Conservation (phyloP, 2,888 invertebrate species). For the Pilophorus perplexus region DNA sequence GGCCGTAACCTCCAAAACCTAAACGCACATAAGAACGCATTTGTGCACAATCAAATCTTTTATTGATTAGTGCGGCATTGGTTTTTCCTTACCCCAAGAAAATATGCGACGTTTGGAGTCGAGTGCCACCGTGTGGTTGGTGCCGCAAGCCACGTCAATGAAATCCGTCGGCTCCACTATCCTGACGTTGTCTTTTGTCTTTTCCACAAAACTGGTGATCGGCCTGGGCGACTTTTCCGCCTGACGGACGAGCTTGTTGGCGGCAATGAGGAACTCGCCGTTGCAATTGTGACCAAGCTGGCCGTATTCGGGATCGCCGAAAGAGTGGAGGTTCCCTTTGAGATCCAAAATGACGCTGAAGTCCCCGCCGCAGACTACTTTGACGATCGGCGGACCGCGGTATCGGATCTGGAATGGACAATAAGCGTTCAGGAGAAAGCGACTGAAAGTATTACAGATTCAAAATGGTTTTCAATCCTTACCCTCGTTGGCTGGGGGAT, state of each 20-base stretch:
- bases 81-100: slow-evolving; percentile 61
- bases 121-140: slow-evolving; percentile 85
- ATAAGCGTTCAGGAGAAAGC: not conserved
- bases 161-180: slow-evolving; percentile 80
- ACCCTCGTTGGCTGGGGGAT: slow-evolving; percentile 56
- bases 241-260: slow-evolving; percentile 81
- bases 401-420: slow-evolving; percentile 51
- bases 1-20: slow-evolving; percentile 94
- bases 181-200: slow-evolving; percentile 76
- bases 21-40: slow-evolving; percentile 59
- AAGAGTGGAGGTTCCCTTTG: slow-evolving; percentile 83
- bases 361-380: slow-evolving; percentile 87
- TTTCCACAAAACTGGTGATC: slow-evolving; percentile 82
- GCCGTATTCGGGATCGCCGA: slow-evolving; percentile 90
- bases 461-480: slow-evolving; percentile 27
- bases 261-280: slow-evolving; percentile 89
- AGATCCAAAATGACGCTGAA: slow-evolving; percentile 89
- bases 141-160: slow-evolving; percentile 85
- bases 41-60: no score
- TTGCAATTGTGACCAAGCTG: slow-evolving; percentile 89
- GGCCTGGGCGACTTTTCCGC: slow-evolving; percentile 82
- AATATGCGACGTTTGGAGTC: slow-evolving; percentile 85
- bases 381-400: slow-evolving; percentile 81
- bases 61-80: no score
- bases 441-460: no score